phyloP scores from a whole-genome alignment of 2,888 invertebrate species.

The Machimus atricapillus region DNA sequence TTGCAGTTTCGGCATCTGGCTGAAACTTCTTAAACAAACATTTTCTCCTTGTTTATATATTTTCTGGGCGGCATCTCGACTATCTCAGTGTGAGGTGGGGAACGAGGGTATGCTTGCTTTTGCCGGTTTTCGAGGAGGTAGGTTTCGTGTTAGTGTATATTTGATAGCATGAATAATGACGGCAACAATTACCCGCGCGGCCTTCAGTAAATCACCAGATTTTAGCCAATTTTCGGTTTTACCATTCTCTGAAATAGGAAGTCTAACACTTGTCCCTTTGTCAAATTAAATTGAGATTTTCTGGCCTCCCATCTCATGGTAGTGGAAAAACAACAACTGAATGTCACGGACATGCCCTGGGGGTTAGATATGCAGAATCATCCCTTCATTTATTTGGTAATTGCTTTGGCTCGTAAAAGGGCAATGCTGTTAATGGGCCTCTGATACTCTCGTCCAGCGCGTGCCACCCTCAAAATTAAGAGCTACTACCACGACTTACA shows the following conservation, averaged over 20 bases:
- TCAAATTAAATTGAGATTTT: background rate
- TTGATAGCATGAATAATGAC: constrained; percentile 33
- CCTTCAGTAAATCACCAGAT: constrained; percentile 25
- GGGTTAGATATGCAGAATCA: background rate
- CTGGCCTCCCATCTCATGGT: background rate
- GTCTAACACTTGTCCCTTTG: background rate
- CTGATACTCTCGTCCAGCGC: background rate
- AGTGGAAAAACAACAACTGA: background rate
- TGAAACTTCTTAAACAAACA: constrained; percentile 16
- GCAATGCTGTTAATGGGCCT: background rate
- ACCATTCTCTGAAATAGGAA: background rate
- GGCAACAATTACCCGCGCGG: background rate
- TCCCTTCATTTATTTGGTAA: background rate
- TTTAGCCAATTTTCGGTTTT: background rate
- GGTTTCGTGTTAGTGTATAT: constrained; percentile 16
- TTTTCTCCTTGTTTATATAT: constrained; percentile 9
- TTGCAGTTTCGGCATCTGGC: constrained; percentile 14
- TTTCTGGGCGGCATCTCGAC: background rate
- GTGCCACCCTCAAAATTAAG: background rate
- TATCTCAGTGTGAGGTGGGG: constrained; percentile 23
- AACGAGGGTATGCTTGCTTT: background rate
- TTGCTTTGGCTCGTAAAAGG: background rate
- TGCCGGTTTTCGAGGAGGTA: background rate
- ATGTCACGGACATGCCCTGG: background rate
- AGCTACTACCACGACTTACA: background rate